phyloP scores from a whole-genome alignment of 2,888 invertebrate genomes.

The Athalia rosae region DNA sequence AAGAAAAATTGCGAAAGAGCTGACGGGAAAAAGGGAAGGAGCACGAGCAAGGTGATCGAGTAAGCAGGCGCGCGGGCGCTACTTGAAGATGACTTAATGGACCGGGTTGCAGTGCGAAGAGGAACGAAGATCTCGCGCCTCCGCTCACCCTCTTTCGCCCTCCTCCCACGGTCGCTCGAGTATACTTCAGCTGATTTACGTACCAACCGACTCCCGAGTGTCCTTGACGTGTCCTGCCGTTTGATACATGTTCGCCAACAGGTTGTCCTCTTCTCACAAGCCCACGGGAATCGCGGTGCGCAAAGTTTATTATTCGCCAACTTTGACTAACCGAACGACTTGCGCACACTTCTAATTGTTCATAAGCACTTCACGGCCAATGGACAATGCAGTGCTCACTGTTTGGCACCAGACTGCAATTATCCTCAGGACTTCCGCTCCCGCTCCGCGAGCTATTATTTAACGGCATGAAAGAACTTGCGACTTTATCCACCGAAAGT shows the following conservation, averaged over 20 bases:
- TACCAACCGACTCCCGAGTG: constrained; percentile 42
- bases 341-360: constrained; percentile 12
- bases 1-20: constrained; percentile 32
- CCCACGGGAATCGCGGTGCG: not conserved
- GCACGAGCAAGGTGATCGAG: constrained; percentile 27
- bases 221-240: constrained; percentile 41
- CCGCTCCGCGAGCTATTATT: not conserved
- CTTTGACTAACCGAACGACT: constrained; percentile 14
- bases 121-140: constrained; percentile 26
- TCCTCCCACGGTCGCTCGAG: constrained; percentile 32
- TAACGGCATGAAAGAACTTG: not conserved
- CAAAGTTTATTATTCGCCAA: constrained; percentile 15
- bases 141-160: constrained; percentile 28
- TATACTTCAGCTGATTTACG: constrained; percentile 43
- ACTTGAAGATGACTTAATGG: constrained; percentile 44
- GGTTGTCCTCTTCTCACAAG: constrained; percentile 22
- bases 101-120: constrained; percentile 41
- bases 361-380: not conserved
- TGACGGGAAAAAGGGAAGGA: constrained; percentile 21
- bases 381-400: constrained; percentile 6
- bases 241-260: constrained; percentile 42
- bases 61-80: constrained; percentile 27
- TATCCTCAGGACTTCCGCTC: not conserved
- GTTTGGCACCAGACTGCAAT: constrained; percentile 31
- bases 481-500: not conserved